These are phyloP conservation scores for Athetis lepigone DNA, from an alignment of 2,888 invertebrate species.

Conservation along the genomic window DNA sequence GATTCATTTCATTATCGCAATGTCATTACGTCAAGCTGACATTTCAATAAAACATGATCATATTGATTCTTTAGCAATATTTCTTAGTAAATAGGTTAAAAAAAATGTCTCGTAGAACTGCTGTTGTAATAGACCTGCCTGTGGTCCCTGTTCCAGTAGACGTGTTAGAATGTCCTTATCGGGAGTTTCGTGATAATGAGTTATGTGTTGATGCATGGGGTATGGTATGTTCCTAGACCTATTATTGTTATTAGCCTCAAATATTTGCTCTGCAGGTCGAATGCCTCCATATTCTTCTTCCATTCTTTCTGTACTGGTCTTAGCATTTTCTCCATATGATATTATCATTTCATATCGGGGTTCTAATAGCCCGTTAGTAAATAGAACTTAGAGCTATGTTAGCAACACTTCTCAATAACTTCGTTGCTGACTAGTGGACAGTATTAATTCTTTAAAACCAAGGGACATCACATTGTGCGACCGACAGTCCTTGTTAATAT, in stretches of 20 bases:
- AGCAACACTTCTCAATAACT: no score
- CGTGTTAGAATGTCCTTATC: slow-evolving; percentile 82
- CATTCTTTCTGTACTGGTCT: no score
- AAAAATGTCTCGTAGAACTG: slow-evolving; percentile 62
- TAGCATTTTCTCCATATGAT: no score
- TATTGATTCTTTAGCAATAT: not conserved
- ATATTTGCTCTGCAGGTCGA: no score
- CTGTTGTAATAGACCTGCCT: not conserved
- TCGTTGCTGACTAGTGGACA: no score
- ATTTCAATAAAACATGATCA: not conserved
- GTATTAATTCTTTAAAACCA: no score
- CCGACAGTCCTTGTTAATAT: no score
- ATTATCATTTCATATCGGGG: no score
- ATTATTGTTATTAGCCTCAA: not conserved
- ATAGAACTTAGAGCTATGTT: no score
- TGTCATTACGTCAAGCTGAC: slow-evolving; percentile 15
- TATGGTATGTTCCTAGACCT: slow-evolving; percentile 72
- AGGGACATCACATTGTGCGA: no score
- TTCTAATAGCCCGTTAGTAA: no score
- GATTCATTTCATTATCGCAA: not conserved
- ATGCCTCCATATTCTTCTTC: no score
- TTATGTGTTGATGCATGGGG: slow-evolving; percentile 82
- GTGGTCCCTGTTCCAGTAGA: slow-evolving; percentile 64
- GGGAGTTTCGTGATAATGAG: slow-evolving; percentile 84
- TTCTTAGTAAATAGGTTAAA: not conserved